Base-by-base conservation (phyloP, 1,140 invertebrate genomes). In the Lepidotrigona ventralis region DNA sequence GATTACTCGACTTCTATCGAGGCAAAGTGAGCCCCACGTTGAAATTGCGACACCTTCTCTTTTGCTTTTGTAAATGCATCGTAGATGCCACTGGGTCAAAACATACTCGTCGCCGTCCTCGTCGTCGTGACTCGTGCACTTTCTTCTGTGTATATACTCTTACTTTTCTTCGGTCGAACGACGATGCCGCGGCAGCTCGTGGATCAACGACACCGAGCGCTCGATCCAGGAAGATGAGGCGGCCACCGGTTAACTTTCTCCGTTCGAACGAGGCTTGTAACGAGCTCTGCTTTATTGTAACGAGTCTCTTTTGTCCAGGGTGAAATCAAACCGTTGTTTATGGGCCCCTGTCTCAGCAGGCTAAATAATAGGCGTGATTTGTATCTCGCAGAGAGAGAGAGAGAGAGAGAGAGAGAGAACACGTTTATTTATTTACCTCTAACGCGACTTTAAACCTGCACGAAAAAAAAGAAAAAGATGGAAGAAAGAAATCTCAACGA, bases 211-310 rank as follows among this genome's bases (percentile, higher is more conserved):
- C 80, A 68, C 58, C 63, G 15, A 26, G 76, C 21, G 71, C 63
- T 29, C 72, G 80, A 81, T 81, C 80, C 80, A 81, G 80, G 80
- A 81, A 81, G 80, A 81, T 76, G 80, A 76, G 63, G 58, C 79
- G 29, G 69, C 53, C 70, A n/a, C n/a, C 53, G 78, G 46, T 54
- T 29, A 68, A 81, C 80, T 81, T 81, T 81, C 80, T 76, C 80
- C 72, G 80, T 72, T 81, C 80, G 71, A 81, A 39, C 46, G 79
- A 60, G 46, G 39, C 70, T 64, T 54, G 71, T 68, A 68, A 81
- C 58, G 58, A 81, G 70, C 29, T 58, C 46, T 39, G 60, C 70
- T 81, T 81, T 39, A 66, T 81, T 68, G 79, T 81, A 81, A 76
- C 69, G 19, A 56, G 46, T 51, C 60, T n/a, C 56, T 66, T 68